phyloP scores from a whole-genome alignment of 2,113 vertebrate genomes.

The Ciconia maguari region DNA sequence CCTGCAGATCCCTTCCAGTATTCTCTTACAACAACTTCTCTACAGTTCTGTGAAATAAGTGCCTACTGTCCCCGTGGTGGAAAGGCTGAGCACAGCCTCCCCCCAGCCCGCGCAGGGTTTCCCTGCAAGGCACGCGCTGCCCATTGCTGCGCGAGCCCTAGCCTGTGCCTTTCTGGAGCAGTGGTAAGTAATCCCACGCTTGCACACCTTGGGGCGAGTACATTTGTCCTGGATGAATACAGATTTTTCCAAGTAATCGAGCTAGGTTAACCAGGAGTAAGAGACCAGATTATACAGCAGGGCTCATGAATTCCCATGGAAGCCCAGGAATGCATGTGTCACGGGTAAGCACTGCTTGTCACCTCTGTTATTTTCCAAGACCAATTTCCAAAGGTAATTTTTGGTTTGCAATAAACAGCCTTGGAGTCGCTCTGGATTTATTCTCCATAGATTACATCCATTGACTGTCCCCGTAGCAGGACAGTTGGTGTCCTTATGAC shows the following conservation, averaged over 20 bases:
- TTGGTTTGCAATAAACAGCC: background rate
- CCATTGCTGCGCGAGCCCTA: background rate
- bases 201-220: background rate
- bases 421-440: background rate
- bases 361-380: background rate
- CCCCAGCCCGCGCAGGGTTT: background rate
- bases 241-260: slow-evolving; percentile 2
- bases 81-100: background rate
- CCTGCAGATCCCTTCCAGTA: background rate
- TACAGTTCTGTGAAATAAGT: background rate
- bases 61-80: background rate
- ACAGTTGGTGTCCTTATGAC: background rate
- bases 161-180: background rate
- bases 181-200: background rate
- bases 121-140: background rate
- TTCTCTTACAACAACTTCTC: background rate
- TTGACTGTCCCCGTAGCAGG: background rate
- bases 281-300: background rate
- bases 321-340: background rate
- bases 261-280: background rate
- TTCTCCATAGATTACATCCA: background rate
- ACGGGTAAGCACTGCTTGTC: background rate
- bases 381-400: background rate
- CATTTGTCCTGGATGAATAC: slow-evolving; percentile 20
- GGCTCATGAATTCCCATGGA: background rate